These are phyloP conservation scores for Scortum barcoo DNA, from an alignment of 2,113 vertebrate species.

Conservation along the genomic window DNA sequence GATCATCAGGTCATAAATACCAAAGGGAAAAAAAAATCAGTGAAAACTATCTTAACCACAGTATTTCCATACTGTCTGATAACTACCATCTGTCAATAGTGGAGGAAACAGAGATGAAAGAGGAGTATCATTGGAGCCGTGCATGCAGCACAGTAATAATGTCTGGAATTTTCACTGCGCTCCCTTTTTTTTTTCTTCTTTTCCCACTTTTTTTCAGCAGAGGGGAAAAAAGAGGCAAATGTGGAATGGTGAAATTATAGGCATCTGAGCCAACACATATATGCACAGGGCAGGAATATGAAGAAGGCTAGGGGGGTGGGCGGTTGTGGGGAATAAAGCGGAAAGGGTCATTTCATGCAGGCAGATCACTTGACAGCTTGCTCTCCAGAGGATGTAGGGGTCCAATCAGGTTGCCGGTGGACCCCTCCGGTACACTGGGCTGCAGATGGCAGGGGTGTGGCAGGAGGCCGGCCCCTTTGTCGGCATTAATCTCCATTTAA, in stretches of 20 bases:
- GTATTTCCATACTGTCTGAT: constrained; percentile 80
- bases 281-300: constrained; percentile 53
- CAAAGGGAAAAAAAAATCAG: constrained; percentile 57
- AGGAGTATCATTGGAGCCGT: constrained; percentile 65
- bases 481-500: constrained; percentile 82
- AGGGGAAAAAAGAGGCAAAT: constrained; percentile 42
- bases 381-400: constrained; percentile 70
- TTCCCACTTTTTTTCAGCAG: constrained; percentile 31
- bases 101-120: constrained; percentile 77
- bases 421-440: constrained; percentile 58
- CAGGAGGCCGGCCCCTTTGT: constrained; percentile 61
- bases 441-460: constrained; percentile 80
- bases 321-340: constrained; percentile 40
- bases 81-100: constrained; percentile 81
- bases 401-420: constrained; percentile 70
- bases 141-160: constrained; percentile 70
- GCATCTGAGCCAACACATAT: constrained; percentile 71
- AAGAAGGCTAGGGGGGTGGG: constrained; percentile 42
- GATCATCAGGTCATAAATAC: constrained; percentile 79
- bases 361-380: constrained; percentile 80
- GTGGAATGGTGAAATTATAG: constrained; percentile 75
- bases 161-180: constrained; percentile 77
- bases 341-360: constrained; percentile 77
- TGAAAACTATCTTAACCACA: constrained; percentile 75
- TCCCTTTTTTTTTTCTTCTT: constrained; percentile 19